phyloP scores from a whole-genome alignment of 2,797 vertebrate genomes.

The Alfaro cultratus region DNA sequence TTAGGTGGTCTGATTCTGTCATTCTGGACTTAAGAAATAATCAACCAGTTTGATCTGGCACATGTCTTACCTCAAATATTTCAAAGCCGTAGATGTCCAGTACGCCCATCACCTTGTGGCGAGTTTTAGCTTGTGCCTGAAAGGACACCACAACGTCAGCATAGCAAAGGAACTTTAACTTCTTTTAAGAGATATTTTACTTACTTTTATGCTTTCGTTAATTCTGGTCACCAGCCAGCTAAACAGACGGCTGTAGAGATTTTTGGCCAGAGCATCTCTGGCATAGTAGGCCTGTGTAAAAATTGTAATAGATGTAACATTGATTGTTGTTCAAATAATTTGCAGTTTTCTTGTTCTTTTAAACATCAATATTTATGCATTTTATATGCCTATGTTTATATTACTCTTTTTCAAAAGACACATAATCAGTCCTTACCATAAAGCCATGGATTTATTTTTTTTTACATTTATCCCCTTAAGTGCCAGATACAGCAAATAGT shows the following conservation, averaged over 20 bases:
- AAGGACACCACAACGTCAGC: conserved; percentile 30
- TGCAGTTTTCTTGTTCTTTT: not conserved
- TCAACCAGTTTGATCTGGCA: not conserved
- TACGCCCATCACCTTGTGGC: conserved; percentile 99
- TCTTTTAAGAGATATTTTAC: not conserved
- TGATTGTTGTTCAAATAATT: not conserved
- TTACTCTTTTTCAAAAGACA: no score
- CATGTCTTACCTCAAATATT: conserved; percentile 94
- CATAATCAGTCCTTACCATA: not conserved
- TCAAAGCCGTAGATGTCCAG: conserved; percentile 99
- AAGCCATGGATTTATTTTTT: not conserved
- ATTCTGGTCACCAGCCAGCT: conserved; percentile 97
- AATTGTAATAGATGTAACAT: not conserved
- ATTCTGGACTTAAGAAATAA: conserved; percentile 10
- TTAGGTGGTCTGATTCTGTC: conserved; percentile 26
- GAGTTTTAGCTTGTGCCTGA: conserved; percentile 92
- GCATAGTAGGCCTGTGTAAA: conserved; percentile 93
- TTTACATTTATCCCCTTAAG: not conserved
- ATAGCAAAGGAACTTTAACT: conserved; percentile 3
- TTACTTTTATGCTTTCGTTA: conserved; percentile 98
- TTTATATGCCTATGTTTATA: not conserved
- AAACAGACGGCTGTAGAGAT: conserved; percentile 96
- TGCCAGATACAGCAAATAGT: not conserved
- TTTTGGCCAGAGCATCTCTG: conserved; percentile 97
- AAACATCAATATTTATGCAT: not conserved